Percentiles rank a stretch among this genome's conserved stretches.
Conservation (phyloP, 2,888 invertebrate genomes). For the Chrysodeixis includens region DNA sequence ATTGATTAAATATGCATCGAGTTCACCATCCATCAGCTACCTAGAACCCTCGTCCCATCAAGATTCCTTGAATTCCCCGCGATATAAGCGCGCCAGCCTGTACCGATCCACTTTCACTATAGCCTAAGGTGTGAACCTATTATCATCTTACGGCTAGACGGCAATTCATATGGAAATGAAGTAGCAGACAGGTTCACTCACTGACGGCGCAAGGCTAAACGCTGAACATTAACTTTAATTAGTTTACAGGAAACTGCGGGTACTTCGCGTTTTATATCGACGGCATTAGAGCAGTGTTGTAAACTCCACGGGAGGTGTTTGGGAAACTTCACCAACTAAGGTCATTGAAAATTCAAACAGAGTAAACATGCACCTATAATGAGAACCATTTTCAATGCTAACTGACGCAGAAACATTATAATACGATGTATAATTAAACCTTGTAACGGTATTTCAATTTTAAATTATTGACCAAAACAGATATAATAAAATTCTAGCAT, state of each 20-base stretch:
- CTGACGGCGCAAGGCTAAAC: slow-evolving; percentile 71
- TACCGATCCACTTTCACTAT: slow-evolving; percentile 76
- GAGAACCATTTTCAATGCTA: background rate
- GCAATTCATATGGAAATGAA: slow-evolving; percentile 85
- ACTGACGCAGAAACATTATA: background rate
- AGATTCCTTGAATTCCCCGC: slow-evolving; percentile 40
- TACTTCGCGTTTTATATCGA: slow-evolving; percentile 42
- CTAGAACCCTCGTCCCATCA: slow-evolving; percentile 16
- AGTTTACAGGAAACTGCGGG: slow-evolving; percentile 75
- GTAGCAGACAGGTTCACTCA: slow-evolving; percentile 64
- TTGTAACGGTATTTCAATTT: slow-evolving; percentile 2
- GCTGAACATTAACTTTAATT: slow-evolving; percentile 72
- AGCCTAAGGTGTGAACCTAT: slow-evolving; percentile 76
- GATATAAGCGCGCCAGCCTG: slow-evolving; percentile 31
- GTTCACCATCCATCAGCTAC: slow-evolving; percentile 14
- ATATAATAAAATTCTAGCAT: background rate
- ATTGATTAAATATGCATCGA: slow-evolving; percentile 15
- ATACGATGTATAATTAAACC: background rate
- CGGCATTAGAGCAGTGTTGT: slow-evolving; percentile 26
- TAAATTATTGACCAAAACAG: background rate
- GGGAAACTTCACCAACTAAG: background rate
- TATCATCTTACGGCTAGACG: slow-evolving; percentile 73
- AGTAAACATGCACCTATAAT: background rate
- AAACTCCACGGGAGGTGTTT: background rate
- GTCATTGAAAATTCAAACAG: background rate